These are phyloP conservation scores for Diadema setosum DNA, from an alignment of 35 echinoderm and acorn worm genomes.

Conservation along the genomic window DNA sequence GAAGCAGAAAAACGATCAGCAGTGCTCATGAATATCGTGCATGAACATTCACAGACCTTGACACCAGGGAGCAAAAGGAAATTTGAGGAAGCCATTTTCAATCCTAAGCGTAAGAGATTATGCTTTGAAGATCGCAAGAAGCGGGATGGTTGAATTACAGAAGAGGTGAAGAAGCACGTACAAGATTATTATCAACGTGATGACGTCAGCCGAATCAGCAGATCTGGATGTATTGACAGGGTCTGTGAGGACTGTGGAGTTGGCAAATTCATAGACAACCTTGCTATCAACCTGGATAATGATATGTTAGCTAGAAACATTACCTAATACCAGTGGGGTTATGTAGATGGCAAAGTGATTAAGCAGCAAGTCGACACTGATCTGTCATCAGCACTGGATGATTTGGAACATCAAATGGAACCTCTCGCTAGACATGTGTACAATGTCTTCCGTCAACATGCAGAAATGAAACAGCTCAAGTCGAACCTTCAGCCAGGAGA, in stretches of 20 bases:
- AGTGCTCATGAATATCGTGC: not conserved
- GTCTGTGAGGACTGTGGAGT: not conserved
- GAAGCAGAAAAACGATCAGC: not conserved
- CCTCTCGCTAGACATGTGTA: not conserved
- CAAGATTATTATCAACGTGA: slow-evolving; percentile 4
- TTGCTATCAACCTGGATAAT: not conserved
- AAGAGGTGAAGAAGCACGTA: not conserved
- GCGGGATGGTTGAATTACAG: not conserved
- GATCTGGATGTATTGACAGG: not conserved
- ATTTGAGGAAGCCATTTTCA: not conserved
- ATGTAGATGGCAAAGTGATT: not conserved
- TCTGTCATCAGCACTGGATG: not conserved
- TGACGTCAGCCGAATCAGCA: slow-evolving; percentile 12
- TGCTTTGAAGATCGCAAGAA: not conserved
- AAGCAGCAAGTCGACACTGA: not conserved
- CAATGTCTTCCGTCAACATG: not conserved
- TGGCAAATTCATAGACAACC: not conserved
- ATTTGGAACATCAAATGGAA: not conserved
- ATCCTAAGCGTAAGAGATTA: not conserved
- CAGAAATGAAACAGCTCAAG: not conserved
- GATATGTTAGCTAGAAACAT: not conserved
- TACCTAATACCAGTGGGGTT: not conserved
- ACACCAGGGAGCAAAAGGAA: not conserved
- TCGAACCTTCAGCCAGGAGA: not conserved
- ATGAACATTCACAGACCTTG: not conserved